Percentiles rank a stretch among this genome's conserved stretches.
phyloP scores from a whole-genome alignment of 2,888 invertebrate species.

The Drosophila anceps region DNA sequence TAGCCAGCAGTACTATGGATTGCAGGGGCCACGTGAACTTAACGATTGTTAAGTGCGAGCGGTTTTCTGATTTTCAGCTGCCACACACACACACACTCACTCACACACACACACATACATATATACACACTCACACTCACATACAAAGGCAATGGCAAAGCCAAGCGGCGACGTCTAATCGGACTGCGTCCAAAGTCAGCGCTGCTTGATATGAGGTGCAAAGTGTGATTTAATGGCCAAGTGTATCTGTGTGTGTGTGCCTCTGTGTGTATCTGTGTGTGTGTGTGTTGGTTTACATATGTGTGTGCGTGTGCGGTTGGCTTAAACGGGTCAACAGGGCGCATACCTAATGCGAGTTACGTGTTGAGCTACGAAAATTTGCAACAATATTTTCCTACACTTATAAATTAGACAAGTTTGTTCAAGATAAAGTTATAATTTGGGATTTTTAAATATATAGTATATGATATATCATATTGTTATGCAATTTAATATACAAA shows the following conservation, averaged over 20 bases:
- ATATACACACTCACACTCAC: background rate
- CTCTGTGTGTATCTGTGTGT: background rate
- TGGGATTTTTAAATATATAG: background rate
- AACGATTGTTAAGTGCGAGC: conserved; percentile 71
- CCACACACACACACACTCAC: conserved; percentile 26
- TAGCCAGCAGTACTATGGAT: conserved; percentile 40
- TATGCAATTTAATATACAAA: background rate
- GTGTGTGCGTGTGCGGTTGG: conserved; percentile 14
- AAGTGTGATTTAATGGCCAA: conserved; percentile 62
- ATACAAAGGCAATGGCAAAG: background rate
- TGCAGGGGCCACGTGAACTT: conserved; percentile 57
- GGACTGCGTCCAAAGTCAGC: conserved; percentile 33
- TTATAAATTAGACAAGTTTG: conserved; percentile 3
- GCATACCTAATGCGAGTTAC: conserved; percentile 50
- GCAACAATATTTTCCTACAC: conserved; percentile 4
- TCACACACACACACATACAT: background rate
- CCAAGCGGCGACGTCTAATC: conserved; percentile 19
- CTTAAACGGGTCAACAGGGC: conserved; percentile 52
- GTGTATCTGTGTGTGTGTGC: background rate
- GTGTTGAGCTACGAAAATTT: conserved; percentile 16
- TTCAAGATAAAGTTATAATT: background rate
- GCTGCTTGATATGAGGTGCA: conserved; percentile 61
- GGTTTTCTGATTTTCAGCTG: conserved; percentile 59
- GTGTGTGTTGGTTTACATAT: conserved; percentile 1
- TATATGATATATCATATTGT: background rate